Percentiles rank a stretch among this genome's conserved stretches.
Conservation (phyloP, 2,888 invertebrate species). For the Aphodius sticticus region DNA sequence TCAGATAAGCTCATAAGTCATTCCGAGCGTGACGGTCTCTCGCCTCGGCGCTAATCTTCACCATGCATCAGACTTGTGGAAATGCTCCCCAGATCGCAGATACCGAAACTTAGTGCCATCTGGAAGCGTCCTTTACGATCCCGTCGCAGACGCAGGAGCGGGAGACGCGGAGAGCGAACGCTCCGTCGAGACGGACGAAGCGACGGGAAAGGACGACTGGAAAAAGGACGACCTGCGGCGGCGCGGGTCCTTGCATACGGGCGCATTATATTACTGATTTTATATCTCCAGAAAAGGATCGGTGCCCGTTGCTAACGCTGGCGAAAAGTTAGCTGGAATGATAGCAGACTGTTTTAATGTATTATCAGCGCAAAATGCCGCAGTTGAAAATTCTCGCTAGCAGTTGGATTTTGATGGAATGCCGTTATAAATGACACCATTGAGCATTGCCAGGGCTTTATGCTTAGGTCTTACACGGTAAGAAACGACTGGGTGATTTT, state of each 20-base stretch:
- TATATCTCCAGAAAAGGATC: not conserved
- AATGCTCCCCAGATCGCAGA: conserved; percentile 37
- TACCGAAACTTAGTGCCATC: conserved; percentile 18
- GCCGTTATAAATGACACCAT: not conserved
- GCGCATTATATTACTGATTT: conserved; percentile 4
- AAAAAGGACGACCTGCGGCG: not conserved
- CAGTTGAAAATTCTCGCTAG: not conserved
- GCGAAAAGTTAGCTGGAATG: not conserved
- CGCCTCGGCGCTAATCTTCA: not conserved
- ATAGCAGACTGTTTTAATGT: conserved; percentile 4
- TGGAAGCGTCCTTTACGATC: conserved; percentile 29
- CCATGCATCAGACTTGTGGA: conserved; percentile 35
- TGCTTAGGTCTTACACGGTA: not conserved
- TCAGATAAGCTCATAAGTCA: conserved; percentile 43
- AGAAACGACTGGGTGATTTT: no score
- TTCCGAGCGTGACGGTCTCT: conserved; percentile 26
- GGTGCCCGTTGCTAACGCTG: not conserved
- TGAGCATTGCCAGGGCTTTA: not conserved
- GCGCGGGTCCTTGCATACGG: not conserved
- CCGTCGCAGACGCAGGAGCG: not conserved
- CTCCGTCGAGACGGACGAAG: not conserved
- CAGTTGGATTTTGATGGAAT: not conserved
- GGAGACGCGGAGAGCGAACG: not conserved
- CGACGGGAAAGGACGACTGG: not conserved
- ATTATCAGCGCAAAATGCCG: not conserved